Conservation (phyloP, 2,113 vertebrate species). For the Sinocyclocheilus maitianheensis region DNA sequence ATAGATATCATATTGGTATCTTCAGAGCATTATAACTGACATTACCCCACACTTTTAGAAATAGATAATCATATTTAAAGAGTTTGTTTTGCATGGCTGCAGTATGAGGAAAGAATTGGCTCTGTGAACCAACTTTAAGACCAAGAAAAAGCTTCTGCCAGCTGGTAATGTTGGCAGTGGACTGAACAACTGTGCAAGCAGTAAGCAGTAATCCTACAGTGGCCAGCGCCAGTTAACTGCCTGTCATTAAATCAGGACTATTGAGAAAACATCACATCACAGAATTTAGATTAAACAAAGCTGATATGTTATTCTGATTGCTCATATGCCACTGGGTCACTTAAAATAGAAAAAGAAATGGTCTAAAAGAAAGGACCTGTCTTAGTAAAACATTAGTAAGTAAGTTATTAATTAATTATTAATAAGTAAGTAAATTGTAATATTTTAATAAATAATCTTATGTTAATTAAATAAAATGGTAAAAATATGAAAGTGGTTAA, state of each 20-base stretch:
- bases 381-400: too few species aligned
- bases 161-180: constrained; percentile 15
- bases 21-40: too few species aligned
- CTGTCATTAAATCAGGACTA: background rate
- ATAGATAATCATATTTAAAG: constrained; percentile 15
- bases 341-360: background rate
- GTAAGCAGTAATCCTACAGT: constrained; percentile 11
- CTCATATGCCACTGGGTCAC: background rate
- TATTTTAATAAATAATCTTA: too few species aligned
- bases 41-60: background rate
- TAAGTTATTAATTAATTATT: too few species aligned
- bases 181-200: constrained; percentile 17
- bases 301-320: background rate
- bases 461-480: too few species aligned
- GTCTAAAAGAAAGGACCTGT: background rate
- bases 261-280: background rate
- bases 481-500: too few species aligned
- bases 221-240: background rate
- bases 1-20: too few species aligned
- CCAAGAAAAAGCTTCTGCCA: constrained; percentile 12
- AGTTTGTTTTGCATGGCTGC: background rate
- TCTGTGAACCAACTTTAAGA: constrained; percentile 11
- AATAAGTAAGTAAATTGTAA: too few species aligned
- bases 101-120: background rate
- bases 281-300: background rate